Evolutionary conservation across 2,888 invertebrate species (phyloP).

Genomic region (Diploptera punctata): DNA sequence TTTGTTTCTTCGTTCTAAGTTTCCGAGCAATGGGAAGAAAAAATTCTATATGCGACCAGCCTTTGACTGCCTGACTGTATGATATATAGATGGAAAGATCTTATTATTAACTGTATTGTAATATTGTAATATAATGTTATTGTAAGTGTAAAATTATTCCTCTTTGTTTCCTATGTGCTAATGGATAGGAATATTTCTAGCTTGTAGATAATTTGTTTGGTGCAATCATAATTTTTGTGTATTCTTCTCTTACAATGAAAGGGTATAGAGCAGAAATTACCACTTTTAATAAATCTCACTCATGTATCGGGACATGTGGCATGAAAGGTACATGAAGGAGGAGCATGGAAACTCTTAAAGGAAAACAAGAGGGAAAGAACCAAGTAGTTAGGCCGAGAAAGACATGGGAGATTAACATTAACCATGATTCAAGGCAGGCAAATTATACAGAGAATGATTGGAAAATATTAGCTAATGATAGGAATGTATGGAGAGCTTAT

Average conservation of each 20-base stretch:
- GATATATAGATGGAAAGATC: slow-evolving; percentile 33
- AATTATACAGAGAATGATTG: too few species aligned
- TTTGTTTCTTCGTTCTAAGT: slow-evolving; percentile 25
- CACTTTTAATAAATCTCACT: too few species aligned
- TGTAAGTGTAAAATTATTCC: slow-evolving; percentile 11
- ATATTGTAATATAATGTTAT: slow-evolving; percentile 23
- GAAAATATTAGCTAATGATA: too few species aligned
- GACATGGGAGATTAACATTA: too few species aligned
- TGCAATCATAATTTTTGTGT: not conserved
- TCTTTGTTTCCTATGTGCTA: not conserved
- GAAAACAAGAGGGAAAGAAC: too few species aligned
- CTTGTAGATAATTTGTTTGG: not conserved
- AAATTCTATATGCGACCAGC: slow-evolving; percentile 39
- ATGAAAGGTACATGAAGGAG: too few species aligned
- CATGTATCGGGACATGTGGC: too few species aligned
- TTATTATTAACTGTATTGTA: slow-evolving; percentile 11
- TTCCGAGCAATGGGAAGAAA: slow-evolving; percentile 30
- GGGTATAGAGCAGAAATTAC: too few species aligned
- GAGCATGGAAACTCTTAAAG: too few species aligned
- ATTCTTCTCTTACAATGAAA: not conserved
- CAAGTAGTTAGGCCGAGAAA: too few species aligned
- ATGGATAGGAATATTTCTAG: not conserved
- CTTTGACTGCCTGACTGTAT: slow-evolving; percentile 40
- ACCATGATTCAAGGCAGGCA: too few species aligned
- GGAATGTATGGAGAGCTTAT: too few species aligned